Percentiles rank a stretch among this genome's conserved stretches.
phyloP scores from a whole-genome alignment of 2,113 vertebrate genomes.

The Mustelus asterias region DNA sequence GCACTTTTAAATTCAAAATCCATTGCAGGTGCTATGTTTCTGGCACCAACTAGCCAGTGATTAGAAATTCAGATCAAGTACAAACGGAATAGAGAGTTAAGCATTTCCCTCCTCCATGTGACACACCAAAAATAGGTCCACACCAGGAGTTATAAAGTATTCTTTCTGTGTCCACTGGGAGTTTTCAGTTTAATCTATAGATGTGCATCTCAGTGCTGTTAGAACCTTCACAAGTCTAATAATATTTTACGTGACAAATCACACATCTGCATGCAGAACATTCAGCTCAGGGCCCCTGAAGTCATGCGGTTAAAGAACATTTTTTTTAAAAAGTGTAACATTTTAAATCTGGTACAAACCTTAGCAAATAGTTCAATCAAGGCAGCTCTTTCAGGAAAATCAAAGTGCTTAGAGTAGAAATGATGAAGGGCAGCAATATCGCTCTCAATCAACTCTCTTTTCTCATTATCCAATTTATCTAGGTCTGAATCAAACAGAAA shows the following conservation, averaged over 20 bases:
- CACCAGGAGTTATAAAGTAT: not conserved
- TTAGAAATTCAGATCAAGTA: not conserved
- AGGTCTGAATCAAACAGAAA: conserved; percentile 63
- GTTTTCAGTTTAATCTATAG: not conserved
- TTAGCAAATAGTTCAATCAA: conserved; percentile 82
- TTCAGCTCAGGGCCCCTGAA: not conserved
- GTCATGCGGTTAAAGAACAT: not conserved
- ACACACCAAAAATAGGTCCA: not conserved
- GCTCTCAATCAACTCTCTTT: conserved; percentile 70
- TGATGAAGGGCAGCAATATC: conserved; percentile 79
- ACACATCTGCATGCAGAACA: not conserved
- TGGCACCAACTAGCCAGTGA: not conserved
- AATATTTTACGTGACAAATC: not conserved
- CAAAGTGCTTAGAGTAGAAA: conserved; percentile 88
- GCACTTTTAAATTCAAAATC: not conserved
- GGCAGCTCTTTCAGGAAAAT: conserved; percentile 66
- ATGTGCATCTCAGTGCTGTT: not conserved
- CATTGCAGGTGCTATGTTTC: not conserved
- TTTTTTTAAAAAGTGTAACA: not conserved
- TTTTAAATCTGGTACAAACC: conserved; percentile 53
- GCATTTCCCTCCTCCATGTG: not conserved
- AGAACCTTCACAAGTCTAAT: not conserved
- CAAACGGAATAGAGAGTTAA: not conserved
- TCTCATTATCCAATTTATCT: conserved; percentile 85
- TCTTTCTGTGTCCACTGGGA: not conserved